Percentiles rank a stretch among this genome's conserved stretches.
Evolutionary conservation across 2,888 invertebrate genomes (phyloP).

Genomic region (Harmothoe impar): DNA sequence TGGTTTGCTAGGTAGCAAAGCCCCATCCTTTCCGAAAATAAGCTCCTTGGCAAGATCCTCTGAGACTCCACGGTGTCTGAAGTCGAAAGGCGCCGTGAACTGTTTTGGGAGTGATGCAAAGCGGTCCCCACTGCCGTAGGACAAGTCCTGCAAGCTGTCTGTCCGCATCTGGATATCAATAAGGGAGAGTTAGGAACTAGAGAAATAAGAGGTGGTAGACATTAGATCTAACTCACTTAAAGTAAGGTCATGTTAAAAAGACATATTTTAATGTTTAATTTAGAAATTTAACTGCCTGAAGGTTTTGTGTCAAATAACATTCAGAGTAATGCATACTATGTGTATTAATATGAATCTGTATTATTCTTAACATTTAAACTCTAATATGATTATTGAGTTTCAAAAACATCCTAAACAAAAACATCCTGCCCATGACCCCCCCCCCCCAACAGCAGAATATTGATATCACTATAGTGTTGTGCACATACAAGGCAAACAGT

Average conservation of each 20-base stretch:
- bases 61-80: constrained; percentile 38
- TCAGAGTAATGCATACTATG: no score
- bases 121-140: constrained; percentile 68
- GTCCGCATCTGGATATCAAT: constrained; percentile 77
- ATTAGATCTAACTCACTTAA: background rate
- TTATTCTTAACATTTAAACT: no score
- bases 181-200: background rate
- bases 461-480: no score
- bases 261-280: no score
- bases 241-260: no score
- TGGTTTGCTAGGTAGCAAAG: constrained; percentile 62
- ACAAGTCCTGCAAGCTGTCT: constrained; percentile 81
- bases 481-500: background rate
- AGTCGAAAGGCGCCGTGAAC: constrained; percentile 54
- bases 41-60: constrained; percentile 58
- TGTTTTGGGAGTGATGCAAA: constrained; percentile 61
- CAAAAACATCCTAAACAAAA: no score
- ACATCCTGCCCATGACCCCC: no score
- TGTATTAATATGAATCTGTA: background rate
- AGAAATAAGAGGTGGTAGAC: background rate
- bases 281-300: no score
- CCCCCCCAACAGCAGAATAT: no score
- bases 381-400: no score
- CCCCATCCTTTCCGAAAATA: constrained; percentile 44
- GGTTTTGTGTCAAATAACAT: no score